Percentiles rank a stretch among this genome's conserved stretches.
Conservation (phyloP, 2,113 vertebrate species). For the Arvicanthis niloticus region DNA sequence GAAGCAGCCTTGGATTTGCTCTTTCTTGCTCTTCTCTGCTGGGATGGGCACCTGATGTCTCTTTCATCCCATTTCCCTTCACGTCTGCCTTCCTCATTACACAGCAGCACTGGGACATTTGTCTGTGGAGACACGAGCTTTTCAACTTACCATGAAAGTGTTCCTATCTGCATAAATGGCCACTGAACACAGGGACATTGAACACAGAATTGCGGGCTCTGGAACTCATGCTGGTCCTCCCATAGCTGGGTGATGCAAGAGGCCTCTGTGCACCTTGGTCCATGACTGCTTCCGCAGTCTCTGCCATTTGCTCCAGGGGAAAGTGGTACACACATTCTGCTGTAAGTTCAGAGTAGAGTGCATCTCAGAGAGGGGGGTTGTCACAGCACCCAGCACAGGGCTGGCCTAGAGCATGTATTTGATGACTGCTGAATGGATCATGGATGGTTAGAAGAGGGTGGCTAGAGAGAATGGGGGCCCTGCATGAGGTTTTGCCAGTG, state of each 20-base stretch:
- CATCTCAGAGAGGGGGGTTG: accelerated
- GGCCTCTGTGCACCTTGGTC: neutral
- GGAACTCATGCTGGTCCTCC: neutral
- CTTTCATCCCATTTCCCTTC: neutral
- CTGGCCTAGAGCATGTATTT: neutral
- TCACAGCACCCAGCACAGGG: neutral
- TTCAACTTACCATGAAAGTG: neutral
- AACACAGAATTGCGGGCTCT: neutral
- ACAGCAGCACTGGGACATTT: neutral
- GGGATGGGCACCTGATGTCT: accelerated
- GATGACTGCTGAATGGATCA: neutral
- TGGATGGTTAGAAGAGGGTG: neutral
- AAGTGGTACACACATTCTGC: accelerated
- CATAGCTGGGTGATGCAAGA: neutral
- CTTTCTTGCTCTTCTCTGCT: neutral
- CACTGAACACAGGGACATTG: no score
- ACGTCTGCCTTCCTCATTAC: accelerated
- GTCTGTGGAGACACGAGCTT: neutral
- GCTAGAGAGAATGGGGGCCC: neutral
- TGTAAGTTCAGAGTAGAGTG: neutral
- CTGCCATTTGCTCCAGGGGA: accelerated
- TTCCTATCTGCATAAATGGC: neutral
- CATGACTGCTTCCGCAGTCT: no score
- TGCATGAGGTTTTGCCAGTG: neutral
- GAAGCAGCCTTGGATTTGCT: neutral